Base-by-base conservation (phyloP, 2,797 vertebrate genomes). In the Astyanax mexicanus region DNA sequence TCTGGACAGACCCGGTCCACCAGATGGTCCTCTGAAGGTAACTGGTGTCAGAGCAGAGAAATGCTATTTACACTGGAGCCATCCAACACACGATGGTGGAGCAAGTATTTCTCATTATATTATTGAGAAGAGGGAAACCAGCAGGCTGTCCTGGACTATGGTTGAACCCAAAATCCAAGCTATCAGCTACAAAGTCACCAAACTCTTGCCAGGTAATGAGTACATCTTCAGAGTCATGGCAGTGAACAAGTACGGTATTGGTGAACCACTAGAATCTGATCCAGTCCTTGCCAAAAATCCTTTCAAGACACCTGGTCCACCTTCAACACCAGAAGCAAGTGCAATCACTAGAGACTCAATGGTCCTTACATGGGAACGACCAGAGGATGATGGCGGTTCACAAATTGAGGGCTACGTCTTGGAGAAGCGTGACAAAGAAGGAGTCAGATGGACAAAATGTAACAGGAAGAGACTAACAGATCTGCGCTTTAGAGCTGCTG, bases 371-470 rank as follows among this genome's bases (percentile, higher is more conserved):
- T 99, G 98, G 98, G 96, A 97, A 86, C 96, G 98, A 84, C 97
- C 98, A 73, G 85, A 85, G 74, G 94, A 92, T 83, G 97, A 99
- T 88, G 98, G 98, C 0, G 98, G 98, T 35, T 99, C 92, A 88
- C 86, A 95, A 87, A 99, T 99, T 81, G 88, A 95, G 62, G 96
- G 97, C 73, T 99, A 97, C 0, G 38, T 99, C 75, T 86, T 99
- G 86, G 98, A 99, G 90, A 99, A 99, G 88, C 94, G 97, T 79
- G 98, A 99, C 84, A 99, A 96, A 87, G 98, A 98, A 71, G 97
- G 98, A 55, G 93, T 99, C 68, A 91, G 98, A 80, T 99, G 98
- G 98, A 96, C 96, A 80, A 96, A 96, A 83, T 99, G 97, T 84
- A 99, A 97, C 89, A 99, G 96, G 82, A 96, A 96, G 74, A 91